These are phyloP conservation scores for Acropora tenuis DNA, from an alignment of 64 coral and sea anemone genomes.

Conservation along the genomic window DNA sequence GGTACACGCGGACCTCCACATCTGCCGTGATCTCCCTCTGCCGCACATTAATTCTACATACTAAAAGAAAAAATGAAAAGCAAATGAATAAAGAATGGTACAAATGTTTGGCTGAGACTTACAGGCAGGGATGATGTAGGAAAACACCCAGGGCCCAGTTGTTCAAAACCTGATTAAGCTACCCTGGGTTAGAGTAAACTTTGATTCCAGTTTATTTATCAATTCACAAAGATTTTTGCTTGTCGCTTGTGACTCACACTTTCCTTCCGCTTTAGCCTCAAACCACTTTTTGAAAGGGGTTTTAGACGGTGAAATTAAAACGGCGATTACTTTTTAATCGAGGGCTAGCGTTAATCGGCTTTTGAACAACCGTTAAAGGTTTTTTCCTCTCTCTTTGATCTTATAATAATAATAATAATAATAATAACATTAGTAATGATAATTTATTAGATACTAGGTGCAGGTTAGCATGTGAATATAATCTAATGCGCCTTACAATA, in stretches of 20 bases:
- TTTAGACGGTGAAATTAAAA: no score
- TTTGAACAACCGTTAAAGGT: neutral
- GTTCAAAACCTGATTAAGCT: neutral
- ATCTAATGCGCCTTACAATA: no score
- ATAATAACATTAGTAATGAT: neutral
- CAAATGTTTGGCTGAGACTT: conserved; percentile 4
- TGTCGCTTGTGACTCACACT: no score
- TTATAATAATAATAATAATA: neutral
- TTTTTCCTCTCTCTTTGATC: neutral
- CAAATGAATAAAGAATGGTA: conserved; percentile 24
- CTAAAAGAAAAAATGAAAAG: neutral
- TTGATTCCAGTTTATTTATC: no score
- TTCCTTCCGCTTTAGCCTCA: no score
- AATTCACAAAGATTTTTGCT: no score
- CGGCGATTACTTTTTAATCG: no score
- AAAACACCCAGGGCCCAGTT: neutral
- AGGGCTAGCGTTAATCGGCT: neutral
- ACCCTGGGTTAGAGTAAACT: no score
- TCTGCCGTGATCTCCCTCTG: conserved; percentile 1
- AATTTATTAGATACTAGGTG: neutral
- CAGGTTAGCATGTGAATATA: neutral
- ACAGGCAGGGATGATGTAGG: conserved; percentile 4
- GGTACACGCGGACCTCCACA: neutral
- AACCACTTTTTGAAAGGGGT: no score
- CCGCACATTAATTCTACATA: neutral